These are phyloP conservation scores for Urocynchramus pylzowi DNA, from an alignment of 2,113 vertebrate genomes.

Conservation along the genomic window DNA sequence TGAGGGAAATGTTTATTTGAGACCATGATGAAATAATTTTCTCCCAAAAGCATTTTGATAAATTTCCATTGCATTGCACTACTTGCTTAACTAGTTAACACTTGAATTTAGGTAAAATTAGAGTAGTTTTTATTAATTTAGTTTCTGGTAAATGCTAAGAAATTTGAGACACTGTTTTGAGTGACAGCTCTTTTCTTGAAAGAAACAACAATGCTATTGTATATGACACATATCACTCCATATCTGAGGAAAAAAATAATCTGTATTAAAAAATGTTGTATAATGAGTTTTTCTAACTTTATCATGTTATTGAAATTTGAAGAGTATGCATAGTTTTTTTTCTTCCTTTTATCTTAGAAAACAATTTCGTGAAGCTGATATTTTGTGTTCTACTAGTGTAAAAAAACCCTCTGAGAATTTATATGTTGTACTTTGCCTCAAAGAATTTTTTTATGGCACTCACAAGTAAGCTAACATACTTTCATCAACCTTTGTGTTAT, in stretches of 20 bases:
- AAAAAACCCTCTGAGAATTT: neutral
- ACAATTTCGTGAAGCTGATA: neutral
- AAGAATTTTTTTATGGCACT: conserved; percentile 20
- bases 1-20: neutral
- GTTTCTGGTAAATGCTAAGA: neutral
- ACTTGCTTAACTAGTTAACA: neutral
- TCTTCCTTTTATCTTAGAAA: neutral
- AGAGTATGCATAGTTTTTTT: neutral
- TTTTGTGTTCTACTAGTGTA: neutral
- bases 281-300: neutral
- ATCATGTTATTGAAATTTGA: neutral
- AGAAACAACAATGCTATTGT: neutral
- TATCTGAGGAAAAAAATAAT: neutral
- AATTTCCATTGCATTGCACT: neutral
- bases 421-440: neutral
- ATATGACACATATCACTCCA: neutral
- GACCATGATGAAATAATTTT: neutral
- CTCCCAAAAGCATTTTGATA: neutral
- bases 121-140: neutral
- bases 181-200: neutral
- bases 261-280: neutral
- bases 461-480: conserved; percentile 19
- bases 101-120: neutral
- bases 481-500: conserved; percentile 20
- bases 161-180: neutral